Percentiles rank a stretch among this genome's conserved stretches.
Conservation (phyloP, 1,140 invertebrate genomes). For the Proales similis region DNA sequence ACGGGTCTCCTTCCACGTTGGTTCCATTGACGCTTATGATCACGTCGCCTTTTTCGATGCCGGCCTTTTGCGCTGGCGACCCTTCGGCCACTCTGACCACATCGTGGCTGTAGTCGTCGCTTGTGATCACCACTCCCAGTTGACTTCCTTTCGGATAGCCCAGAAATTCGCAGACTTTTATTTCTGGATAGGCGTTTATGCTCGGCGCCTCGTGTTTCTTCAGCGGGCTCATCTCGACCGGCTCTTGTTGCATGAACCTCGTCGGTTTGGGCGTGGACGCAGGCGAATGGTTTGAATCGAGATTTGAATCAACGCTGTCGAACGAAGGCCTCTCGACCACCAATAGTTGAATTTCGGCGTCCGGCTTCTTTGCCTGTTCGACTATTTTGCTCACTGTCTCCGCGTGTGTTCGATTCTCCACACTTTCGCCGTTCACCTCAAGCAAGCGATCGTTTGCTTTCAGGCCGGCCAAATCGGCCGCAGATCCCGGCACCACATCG, state of each 20-base stretch:
- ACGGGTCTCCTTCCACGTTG: conserved; percentile 54
- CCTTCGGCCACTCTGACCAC: conserved; percentile 9
- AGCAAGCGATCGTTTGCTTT: conserved; percentile 15
- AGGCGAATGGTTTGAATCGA: neutral
- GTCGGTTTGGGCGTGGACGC: neutral
- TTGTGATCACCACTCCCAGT: conserved; percentile 29
- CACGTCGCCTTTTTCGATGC: conserved; percentile 81
- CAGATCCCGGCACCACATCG: conserved; percentile 7
- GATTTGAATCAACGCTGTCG: too few species aligned
- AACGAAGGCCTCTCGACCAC: conserved; percentile 5
- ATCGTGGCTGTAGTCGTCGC: conserved; percentile 29
- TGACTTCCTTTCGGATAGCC: neutral
- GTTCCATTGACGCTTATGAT: conserved; percentile 79
- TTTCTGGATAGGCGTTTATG: conserved; percentile 31
- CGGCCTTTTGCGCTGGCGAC: conserved; percentile 72
- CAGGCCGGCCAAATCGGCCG: conserved; percentile 10
- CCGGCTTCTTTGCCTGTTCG: neutral
- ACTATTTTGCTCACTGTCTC: conserved; percentile 19
- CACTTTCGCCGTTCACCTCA: conserved; percentile 23
- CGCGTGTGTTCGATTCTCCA: conserved; percentile 3
- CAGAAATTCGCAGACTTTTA: conserved; percentile 23
- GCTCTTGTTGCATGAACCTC: neutral
- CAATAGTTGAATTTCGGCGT: conserved; percentile 3
- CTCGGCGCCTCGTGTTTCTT: conserved; percentile 3
- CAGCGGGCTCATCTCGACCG: neutral